A percentile compares a stretch with the other conserved stretches of the same genome.
Conservation (phyloP, 1,140 invertebrate genomes). For the Neodiprion lecontei region DNA sequence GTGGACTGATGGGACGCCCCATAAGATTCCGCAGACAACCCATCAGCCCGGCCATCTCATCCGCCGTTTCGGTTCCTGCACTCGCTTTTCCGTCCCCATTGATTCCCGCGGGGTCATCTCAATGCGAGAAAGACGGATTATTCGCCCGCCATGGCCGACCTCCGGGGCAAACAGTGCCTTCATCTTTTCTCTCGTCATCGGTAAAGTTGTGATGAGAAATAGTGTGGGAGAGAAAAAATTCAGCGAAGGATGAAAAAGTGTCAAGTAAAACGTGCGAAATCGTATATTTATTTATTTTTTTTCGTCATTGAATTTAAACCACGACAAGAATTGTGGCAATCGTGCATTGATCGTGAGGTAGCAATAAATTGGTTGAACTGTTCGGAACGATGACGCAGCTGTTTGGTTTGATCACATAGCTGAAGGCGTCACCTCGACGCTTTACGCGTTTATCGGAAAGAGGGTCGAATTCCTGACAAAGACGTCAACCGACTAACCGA, state of each 20-base stretch:
- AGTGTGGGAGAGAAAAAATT: neutral
- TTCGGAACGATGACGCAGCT: no score
- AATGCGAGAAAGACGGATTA: neutral
- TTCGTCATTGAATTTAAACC: neutral
- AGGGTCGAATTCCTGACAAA: neutral
- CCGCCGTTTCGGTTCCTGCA: neutral
- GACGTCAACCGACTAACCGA: neutral
- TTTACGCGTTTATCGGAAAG: neutral
- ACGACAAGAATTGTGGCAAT: neutral
- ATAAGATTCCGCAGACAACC: constrained; percentile 19
- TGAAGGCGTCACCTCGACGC: no score
- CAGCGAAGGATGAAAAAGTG: no score
- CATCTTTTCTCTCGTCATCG: neutral
- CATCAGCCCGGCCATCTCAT: constrained; percentile 3
- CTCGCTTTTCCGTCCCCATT: constrained; percentile 1
- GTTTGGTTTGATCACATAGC: no score
- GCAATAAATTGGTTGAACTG: no score
- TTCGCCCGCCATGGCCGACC: neutral
- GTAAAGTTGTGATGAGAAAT: neutral
- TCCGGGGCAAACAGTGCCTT: neutral
- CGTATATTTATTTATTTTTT: no score
- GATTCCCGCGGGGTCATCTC: neutral
- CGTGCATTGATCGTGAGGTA: no score
- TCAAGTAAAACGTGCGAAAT: no score
- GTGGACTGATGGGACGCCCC: constrained; percentile 9